Conservation (phyloP, 1,140 invertebrate genomes). For the Lamellibrachia luymesi region DNA sequence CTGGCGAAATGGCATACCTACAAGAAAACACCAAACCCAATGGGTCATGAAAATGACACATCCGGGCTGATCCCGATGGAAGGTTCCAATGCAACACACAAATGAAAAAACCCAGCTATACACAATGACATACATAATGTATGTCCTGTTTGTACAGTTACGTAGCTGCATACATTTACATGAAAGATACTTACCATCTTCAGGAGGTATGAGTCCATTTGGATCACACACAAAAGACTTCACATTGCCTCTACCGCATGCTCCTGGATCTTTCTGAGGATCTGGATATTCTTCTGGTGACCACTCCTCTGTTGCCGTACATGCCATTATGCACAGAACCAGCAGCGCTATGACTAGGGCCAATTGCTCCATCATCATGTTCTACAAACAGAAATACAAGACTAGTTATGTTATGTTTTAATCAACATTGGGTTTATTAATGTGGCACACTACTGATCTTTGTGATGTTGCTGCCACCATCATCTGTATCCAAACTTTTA, state of each 20-base stretch:
- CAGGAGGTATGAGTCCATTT: background rate
- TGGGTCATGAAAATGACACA: too few relatives aligned
- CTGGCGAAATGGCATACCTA: too few relatives aligned
- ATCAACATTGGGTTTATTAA: too few relatives aligned
- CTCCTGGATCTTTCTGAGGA: background rate
- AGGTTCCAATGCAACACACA: too few relatives aligned
- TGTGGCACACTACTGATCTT: too few relatives aligned
- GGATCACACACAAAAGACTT: background rate
- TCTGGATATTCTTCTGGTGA: background rate
- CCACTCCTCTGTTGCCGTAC: background rate
- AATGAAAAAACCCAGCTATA: too few relatives aligned
- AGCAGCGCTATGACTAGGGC: background rate
- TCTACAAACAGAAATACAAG: background rate
- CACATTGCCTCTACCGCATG: background rate
- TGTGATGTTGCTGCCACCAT: too few relatives aligned
- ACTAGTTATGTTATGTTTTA: background rate
- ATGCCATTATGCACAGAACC: background rate
- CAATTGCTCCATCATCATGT: background rate
- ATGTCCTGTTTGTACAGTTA: too few relatives aligned
- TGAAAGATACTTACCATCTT: background rate
- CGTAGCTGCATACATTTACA: background rate
- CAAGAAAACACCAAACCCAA: too few relatives aligned
- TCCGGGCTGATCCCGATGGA: too few relatives aligned
- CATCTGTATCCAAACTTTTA: too few relatives aligned
- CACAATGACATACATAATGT: too few relatives aligned